Evolutionary conservation across 2,113 vertebrate genomes (phyloP).

Genomic region (Porphyrio hochstetteri): DNA sequence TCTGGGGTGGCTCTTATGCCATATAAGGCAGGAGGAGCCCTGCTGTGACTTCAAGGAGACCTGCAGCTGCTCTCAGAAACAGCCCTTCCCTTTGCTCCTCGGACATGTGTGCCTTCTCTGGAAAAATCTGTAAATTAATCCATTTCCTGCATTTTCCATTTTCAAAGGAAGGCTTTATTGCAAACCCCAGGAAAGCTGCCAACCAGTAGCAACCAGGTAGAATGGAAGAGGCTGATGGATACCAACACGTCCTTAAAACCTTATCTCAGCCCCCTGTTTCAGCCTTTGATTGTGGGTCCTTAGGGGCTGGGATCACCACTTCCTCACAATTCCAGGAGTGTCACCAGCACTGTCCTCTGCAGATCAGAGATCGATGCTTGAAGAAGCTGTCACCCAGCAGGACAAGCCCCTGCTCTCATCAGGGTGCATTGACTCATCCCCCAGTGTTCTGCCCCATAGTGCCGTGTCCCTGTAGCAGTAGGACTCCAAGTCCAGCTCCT

Average conservation of each 20-base stretch:
- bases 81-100: not conserved
- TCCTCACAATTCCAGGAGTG: not conserved
- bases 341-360: not conserved
- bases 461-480: not conserved
- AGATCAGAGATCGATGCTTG: not conserved
- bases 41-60: not conserved
- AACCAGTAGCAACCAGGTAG: not conserved
- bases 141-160: not conserved
- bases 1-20: not conserved
- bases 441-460: accelerated
- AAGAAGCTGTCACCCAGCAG: not conserved
- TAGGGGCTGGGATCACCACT: not conserved
- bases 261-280: not conserved
- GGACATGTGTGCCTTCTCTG: not conserved
- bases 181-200: not conserved
- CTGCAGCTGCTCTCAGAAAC: not conserved
- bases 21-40: not conserved
- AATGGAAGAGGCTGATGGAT: not conserved
- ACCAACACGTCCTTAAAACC: not conserved
- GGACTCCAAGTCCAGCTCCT: not conserved
- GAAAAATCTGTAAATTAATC: not conserved
- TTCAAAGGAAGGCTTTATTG: not conserved
- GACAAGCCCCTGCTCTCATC: not conserved
- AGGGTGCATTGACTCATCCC: accelerated
- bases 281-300: not conserved